Base-by-base conservation (phyloP, 2,113 vertebrate species). In the Ochotona princeps region DNA sequence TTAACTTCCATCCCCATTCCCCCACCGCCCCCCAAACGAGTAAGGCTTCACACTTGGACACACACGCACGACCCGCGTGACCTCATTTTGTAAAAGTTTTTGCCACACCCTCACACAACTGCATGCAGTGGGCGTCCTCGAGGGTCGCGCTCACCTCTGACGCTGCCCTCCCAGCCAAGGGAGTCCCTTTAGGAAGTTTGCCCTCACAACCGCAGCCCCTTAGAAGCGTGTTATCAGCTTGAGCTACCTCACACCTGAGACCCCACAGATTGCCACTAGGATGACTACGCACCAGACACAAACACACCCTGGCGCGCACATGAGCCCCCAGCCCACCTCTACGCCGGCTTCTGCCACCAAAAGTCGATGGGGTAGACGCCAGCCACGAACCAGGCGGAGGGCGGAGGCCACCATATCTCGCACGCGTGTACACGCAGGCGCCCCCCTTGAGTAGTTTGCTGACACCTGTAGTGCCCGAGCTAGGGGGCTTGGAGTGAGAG, bases 181-280 rank as follows among this genome's bases (percentile, higher is more conserved):
- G 54, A 18, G 26, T 44, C 17, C 82, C 25, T 74, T 63, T 26
- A 12, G 69, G 89, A 89, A 87, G 26, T 81, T 51, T 70, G 89
- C 20, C 38, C 75, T 82, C 63, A 21, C 32, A 67, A 75, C 1
- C 25, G 57, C 67, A 67, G 80, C 1, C 25, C 57, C 67, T 44
- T 60, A 38, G 4, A 74, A 89, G 25, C 60, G 4, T 44, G 74
- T 49, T 35, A 25, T 51, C 66, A 74, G 61, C n/a, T 80, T 38
- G 32, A 35, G 83, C 72, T 93, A 76, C 54, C 49, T 87, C 23
- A 84, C 60, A 66, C 7, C 32, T 63, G 49, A 79, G 87, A 0
- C 5, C 20, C 82, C 79, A 67, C n/a, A 49, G 76, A 65, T 26
- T 82, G 44, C 87, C 38, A 14, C 12, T 11, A 21, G 3, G 0